Conservation (phyloP, 2,888 invertebrate genomes). For the Strigamia maritima region DNA sequence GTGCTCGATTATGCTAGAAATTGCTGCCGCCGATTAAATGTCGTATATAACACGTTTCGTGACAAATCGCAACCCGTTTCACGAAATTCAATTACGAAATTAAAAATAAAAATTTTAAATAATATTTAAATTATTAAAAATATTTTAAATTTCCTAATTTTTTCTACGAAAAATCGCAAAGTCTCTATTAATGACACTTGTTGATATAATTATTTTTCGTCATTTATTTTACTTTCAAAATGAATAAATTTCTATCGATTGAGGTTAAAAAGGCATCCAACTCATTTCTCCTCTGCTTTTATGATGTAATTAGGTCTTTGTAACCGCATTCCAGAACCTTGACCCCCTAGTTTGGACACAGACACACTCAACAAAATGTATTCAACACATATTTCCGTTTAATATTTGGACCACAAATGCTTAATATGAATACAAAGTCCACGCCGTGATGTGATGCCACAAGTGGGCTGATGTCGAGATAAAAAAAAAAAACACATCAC, state of each 20-base stretch:
- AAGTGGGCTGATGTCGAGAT: not conserved
- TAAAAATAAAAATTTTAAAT: too few relatives aligned
- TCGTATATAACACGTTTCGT: too few relatives aligned
- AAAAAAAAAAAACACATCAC: not conserved
- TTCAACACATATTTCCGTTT: not conserved
- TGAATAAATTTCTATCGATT: not conserved
- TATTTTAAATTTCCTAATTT: too few relatives aligned
- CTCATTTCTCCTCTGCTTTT: constrained; percentile 3
- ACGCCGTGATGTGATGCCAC: too few relatives aligned
- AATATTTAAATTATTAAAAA: too few relatives aligned
- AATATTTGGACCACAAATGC: not conserved
- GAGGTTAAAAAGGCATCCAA: constrained; percentile 19
- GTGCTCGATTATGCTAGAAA: too few relatives aligned
- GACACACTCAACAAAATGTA: not conserved
- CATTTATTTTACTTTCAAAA: constrained; percentile 3
- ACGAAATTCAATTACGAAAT: too few relatives aligned
- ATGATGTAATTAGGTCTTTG: not conserved
- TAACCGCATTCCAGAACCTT: constrained; percentile 23
- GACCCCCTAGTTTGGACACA: not conserved
- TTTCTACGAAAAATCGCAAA: too few relatives aligned
- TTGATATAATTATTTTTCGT: too few relatives aligned
- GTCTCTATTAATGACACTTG: too few relatives aligned
- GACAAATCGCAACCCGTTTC: too few relatives aligned
- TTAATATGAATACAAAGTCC: not conserved
- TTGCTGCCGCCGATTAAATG: too few relatives aligned